Evolutionary conservation across 2,888 invertebrate species (phyloP).

Genomic region (Asteroscopus sphinx): DNA sequence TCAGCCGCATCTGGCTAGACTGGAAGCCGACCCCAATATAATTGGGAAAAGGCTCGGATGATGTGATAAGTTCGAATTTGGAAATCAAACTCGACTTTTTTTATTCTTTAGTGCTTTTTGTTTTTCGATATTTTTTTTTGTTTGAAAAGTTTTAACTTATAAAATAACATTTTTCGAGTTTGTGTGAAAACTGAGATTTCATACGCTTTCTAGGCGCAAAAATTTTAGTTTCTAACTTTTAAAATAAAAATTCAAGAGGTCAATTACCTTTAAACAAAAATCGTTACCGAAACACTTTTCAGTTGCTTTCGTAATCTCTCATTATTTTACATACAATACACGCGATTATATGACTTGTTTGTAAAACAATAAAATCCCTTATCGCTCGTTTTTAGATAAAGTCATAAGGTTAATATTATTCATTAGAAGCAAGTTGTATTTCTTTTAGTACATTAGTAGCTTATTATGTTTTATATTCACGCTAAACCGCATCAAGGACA

Average conservation of each 20-base stretch:
- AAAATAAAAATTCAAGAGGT: conserved; percentile 48
- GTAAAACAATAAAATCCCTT: conserved; percentile 6
- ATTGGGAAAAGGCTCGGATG: too few species aligned
- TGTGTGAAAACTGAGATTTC: neutral
- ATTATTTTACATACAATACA: conserved; percentile 22
- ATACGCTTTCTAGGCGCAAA: conserved; percentile 29
- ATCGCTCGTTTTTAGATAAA: conserved; percentile 6
- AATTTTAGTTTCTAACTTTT: conserved; percentile 14
- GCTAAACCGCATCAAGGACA: conserved; percentile 8
- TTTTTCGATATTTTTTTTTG: neutral
- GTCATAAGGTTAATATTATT: conserved; percentile 44
- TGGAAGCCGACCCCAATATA: too few species aligned
- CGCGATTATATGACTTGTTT: conserved; percentile 27
- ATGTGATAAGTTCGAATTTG: conserved; percentile 9
- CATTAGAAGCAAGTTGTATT: conserved; percentile 20
- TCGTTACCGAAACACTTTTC: conserved; percentile 37
- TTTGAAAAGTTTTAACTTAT: neutral
- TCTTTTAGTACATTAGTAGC: conserved; percentile 17
- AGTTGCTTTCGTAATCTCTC: conserved; percentile 46
- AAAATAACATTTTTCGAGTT: neutral
- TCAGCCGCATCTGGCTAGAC: too few species aligned
- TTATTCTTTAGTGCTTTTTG: neutral
- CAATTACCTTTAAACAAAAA: conserved; percentile 43
- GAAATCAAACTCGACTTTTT: conserved; percentile 5
- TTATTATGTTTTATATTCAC: conserved; percentile 15